Base-by-base conservation (phyloP, 2,888 invertebrate genomes). In the Drosophila formosana region DNA sequence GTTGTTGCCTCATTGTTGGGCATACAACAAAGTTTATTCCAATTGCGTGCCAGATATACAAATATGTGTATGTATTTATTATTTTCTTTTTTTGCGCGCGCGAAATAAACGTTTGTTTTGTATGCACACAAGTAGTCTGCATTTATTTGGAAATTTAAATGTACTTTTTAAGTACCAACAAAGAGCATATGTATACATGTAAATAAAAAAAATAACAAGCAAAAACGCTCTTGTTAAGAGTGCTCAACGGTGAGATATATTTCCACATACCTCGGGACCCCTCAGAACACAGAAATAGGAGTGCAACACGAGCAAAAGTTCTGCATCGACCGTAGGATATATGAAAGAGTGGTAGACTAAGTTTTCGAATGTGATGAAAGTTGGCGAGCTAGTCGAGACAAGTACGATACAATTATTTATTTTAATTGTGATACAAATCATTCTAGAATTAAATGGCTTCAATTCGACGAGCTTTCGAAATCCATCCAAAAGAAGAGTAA, bases 1-100 rank as follows among this genome's bases (percentile, higher is more conserved):
- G 57, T 66, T 66, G 57, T 26, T 58, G 50, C 43, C 53, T 51
- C 34, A 32, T 60, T 72, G 49, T 43, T 58, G 63, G 11, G 53
- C 58, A 60, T 64, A 71, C 78, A 76, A 81, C 78, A 83, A 81
- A 82, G 63, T 69, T 77, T 75, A 82, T 85, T 80, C 80, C 72
- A 84, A 85, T 85, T 63, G 43, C 37, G n/a, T 58, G 45, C 45
- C 65, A 43, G 37, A 26, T 60, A 43, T 37, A 37, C 34, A 37
- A 37, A 37, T 37, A 11, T 37, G 34, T 37, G n/a, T 37, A 37
- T 11, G n/a, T n/a, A 37, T 37, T 37, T 11, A 37, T 37, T 37
- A 37, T 37, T 37, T 37, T 4, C 34, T 37, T 46, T 66, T 52
- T 39, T 45, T 57, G n/a, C 8, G 2, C 18, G 1, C 18, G n/a